phyloP scores from a whole-genome alignment of 2,888 invertebrate species.

The Slavum lentiscoides region DNA sequence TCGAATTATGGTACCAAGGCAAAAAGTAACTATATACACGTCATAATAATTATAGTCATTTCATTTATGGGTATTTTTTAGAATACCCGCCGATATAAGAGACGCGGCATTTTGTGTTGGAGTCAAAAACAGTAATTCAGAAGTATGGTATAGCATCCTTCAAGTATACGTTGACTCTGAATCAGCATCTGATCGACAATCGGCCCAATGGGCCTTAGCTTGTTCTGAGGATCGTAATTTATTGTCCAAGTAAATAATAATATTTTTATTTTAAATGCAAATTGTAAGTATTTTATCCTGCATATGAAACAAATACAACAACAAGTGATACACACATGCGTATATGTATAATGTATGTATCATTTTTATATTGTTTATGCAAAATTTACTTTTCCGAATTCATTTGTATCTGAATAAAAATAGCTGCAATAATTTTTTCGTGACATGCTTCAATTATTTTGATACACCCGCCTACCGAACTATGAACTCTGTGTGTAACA shows the following conservation, averaged over 20 bases:
- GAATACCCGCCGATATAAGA: conserved; percentile 54
- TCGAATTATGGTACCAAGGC: conserved; percentile 11
- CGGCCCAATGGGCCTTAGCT: conserved; percentile 34
- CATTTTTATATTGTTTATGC: no score
- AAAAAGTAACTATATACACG: background rate
- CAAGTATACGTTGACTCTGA: conserved; percentile 26
- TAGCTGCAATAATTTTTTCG: no score
- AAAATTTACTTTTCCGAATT: no score
- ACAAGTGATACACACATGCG: no score
- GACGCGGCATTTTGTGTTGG: conserved; percentile 53
- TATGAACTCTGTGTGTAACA: no score
- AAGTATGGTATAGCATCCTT: conserved; percentile 30
- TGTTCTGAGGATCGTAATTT: conserved; percentile 38
- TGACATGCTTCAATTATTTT: no score
- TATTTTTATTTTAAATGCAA: no score
- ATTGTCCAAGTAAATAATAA: conserved; percentile 36
- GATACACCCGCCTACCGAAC: no score
- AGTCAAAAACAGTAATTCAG: conserved; percentile 12
- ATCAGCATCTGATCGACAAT: conserved; percentile 34
- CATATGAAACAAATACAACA: no score
- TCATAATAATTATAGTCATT: background rate
- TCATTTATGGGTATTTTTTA: background rate
- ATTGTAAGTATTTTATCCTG: no score
- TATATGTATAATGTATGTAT: no score
- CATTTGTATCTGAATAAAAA: no score